These are phyloP conservation scores for Vanacampus margaritifer DNA, from an alignment of 2,113 vertebrate species.

Conservation along the genomic window DNA sequence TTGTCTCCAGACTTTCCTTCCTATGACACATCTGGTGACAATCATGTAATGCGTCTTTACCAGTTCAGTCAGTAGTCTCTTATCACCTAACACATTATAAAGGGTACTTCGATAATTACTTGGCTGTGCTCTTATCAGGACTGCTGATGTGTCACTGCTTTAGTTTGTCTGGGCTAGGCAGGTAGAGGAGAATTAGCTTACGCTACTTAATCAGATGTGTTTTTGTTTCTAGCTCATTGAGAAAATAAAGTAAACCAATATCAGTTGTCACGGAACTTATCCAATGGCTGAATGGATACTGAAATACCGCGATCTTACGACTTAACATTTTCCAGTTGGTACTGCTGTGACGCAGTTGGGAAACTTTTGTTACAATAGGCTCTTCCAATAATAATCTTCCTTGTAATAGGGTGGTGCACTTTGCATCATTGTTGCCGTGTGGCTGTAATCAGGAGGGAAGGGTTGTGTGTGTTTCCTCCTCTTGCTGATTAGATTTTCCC, in stretches of 20 bases:
- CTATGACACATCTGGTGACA: background rate
- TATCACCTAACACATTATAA: background rate
- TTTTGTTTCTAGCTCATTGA: no score
- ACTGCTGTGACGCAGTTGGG: background rate
- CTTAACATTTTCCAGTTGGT: background rate
- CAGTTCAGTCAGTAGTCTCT: background rate
- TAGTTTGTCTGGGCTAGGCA: no score
- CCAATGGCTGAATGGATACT: background rate
- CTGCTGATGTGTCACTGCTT: background rate
- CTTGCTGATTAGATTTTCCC: slow-evolving; percentile 5
- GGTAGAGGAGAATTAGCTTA: no score
- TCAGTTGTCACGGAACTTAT: background rate
- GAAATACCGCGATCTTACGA: background rate
- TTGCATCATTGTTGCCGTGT: background rate
- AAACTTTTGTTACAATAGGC: background rate
- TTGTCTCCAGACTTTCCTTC: background rate
- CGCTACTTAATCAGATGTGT: no score
- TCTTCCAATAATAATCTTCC: background rate
- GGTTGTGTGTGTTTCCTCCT: slow-evolving; percentile 46
- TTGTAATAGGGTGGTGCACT: slow-evolving; percentile 5
- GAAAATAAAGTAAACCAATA: background rate
- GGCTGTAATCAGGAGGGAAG: slow-evolving; percentile 42
- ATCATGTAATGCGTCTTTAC: background rate
- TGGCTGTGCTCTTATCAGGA: background rate
- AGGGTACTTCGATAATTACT: background rate